Evolutionary conservation across 2,113 vertebrate genomes (phyloP), one percentile per base, ranked within the genome.

Genomic region (Muscicapa adusta): DNA sequence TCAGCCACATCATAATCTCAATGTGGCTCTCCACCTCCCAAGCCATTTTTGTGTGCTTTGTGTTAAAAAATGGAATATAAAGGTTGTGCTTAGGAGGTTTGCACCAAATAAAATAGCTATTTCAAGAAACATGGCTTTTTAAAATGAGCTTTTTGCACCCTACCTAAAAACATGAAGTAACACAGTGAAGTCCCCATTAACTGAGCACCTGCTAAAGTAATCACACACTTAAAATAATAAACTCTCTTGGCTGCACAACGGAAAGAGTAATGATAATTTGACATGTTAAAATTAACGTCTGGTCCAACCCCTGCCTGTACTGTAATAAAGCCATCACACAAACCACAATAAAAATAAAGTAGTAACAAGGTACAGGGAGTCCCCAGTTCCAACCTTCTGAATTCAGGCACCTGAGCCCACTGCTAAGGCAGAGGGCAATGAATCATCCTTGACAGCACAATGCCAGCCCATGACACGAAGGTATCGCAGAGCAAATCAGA

Each of bases 121-220:
- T 86, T 75, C 77, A 70, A 80, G 73, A 88, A 94, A 81, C 78
- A 72, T 8, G 57, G 50, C 57, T 94, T 96, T 60, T 65, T 88
- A 15, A 74, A 96, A 88, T 68, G 36, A 82, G 68, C 75, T 91
- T 94, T 93, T 89, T 66, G 90, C 93, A 92, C 75, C 63, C 42
- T 85, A 83, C 68, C 66, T 96, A 94, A 96, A 95, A 97, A 83
- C 73, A 95, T 81, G n/a, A 90, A 88, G 83, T 88, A 95, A 70
- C 20, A 81, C 43, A 54, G 61, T 3, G n/a, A 91, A 96, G 48
- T 67, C 42, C 72, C 96, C 94, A 78, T 95, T 94, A 93, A 68
- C 66, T n/a, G 62, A 96, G 85, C 86, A 96, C 90, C 96, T 97
- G 97, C 91, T 96, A 96, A 95, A 97, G 79, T 70, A 88, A 97